phyloP scores from a whole-genome alignment of 2,888 invertebrate genomes.

The Pheosia gnoma region DNA sequence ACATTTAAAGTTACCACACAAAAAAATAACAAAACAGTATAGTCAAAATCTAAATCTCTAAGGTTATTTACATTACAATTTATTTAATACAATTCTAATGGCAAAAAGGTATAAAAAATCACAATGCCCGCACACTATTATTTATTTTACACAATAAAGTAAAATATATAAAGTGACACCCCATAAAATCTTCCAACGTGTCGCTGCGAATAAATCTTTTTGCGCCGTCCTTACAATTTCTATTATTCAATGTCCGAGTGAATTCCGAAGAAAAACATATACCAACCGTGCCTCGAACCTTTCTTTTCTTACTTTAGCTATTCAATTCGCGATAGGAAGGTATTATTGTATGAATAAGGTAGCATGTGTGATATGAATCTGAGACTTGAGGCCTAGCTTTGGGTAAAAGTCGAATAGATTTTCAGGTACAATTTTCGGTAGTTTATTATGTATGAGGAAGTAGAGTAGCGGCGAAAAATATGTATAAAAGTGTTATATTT shows the following conservation, averaged over 20 bases:
- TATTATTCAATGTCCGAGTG: constrained; percentile 47
- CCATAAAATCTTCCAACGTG: constrained; percentile 5
- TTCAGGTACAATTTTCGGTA: background rate
- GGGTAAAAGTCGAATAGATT: background rate
- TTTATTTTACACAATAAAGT: too few relatives aligned
- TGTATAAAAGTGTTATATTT: too few relatives aligned
- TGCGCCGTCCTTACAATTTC: constrained; percentile 34
- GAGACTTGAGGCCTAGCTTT: background rate
- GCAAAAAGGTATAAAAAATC: too few relatives aligned
- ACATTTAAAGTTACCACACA: too few relatives aligned
- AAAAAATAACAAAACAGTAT: too few relatives aligned
- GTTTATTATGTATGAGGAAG: background rate
- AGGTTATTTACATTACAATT: too few relatives aligned
- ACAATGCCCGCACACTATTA: too few relatives aligned
- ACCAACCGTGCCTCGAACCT: constrained; percentile 9
- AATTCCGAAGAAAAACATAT: constrained; percentile 28
- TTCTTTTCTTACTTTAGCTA: constrained; percentile 17
- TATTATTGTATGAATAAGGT: constrained; percentile 23
- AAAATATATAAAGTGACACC: background rate
- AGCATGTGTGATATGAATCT: constrained; percentile 13
- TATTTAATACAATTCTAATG: too few relatives aligned
- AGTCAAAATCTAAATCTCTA: too few relatives aligned
- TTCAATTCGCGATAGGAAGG: constrained; percentile 22
- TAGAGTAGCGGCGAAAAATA: too few relatives aligned
- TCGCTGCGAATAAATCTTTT: constrained; percentile 16